Percentiles rank a stretch among this genome's conserved stretches.
Conservation (phyloP, 2,797 vertebrate species). For the Coilia nasus region DNA sequence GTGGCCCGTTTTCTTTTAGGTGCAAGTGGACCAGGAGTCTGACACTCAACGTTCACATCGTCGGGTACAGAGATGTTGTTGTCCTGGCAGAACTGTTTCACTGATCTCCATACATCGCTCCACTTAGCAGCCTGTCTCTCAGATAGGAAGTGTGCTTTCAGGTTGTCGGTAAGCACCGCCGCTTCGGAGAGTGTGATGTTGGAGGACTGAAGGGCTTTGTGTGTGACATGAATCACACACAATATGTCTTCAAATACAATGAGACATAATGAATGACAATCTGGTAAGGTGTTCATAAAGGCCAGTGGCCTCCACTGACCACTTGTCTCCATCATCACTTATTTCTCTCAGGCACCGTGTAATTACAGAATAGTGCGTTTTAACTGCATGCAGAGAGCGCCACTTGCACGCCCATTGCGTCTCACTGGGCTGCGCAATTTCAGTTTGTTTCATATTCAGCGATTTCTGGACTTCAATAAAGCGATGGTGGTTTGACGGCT, state of each 20-base stretch:
- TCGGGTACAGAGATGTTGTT: constrained; percentile 26
- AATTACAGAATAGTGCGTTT: neutral
- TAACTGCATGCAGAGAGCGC: constrained; percentile 23
- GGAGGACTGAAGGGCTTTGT: constrained; percentile 29
- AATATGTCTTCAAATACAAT: constrained; percentile 30
- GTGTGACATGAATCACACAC: constrained; percentile 32
- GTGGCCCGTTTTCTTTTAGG: constrained; percentile 25
- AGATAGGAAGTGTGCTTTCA: constrained; percentile 26
- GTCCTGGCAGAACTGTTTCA: constrained; percentile 33
- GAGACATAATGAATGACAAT: constrained; percentile 28
- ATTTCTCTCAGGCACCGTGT: constrained; percentile 19
- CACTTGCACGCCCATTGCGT: constrained; percentile 32
- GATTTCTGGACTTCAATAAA: constrained; percentile 6
- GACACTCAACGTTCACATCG: constrained; percentile 3
- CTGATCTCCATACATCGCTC: constrained; percentile 30
- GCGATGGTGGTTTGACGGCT: neutral
- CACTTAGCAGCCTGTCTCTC: constrained; percentile 22
- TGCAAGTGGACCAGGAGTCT: neutral
- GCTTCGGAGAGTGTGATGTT: constrained; percentile 29
- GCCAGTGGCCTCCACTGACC: constrained; percentile 28
- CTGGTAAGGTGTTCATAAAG: constrained; percentile 17
- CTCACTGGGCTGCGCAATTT: constrained; percentile 32
- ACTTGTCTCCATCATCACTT: constrained; percentile 16
- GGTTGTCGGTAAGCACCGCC: neutral
- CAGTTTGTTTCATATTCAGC: constrained; percentile 21